phyloP scores from a whole-genome alignment of 2,797 vertebrate species.

The Sebastes itinus region DNA sequence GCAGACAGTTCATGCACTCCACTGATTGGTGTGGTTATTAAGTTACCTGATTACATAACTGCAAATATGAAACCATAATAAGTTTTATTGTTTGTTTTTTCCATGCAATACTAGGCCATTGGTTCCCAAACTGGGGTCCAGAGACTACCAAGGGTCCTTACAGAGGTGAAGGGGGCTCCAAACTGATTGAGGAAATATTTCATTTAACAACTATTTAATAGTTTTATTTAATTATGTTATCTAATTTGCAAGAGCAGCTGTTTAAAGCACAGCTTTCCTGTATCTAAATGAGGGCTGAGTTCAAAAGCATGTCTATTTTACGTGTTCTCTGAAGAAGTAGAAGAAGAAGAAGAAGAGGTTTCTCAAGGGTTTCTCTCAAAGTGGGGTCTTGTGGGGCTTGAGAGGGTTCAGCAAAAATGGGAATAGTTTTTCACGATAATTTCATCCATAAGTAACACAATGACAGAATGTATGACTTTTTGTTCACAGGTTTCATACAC shows the following conservation, averaged over 20 bases:
- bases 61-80: not conserved
- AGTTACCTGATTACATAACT: slow-evolving; percentile 19
- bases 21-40: slow-evolving; percentile 13
- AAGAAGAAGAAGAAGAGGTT: no score
- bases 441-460: no score
- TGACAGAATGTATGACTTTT: not conserved
- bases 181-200: not conserved
- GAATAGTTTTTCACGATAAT: not conserved
- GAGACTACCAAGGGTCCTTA: not conserved
- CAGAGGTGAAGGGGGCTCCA: not conserved
- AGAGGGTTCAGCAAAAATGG: no score
- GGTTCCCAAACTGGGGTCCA: not conserved
- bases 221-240: not conserved
- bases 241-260: not conserved
- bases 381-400: no score
- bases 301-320: no score
- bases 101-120: not conserved
- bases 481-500: no score
- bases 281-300: not conserved
- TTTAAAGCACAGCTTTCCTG: not conserved
- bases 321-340: not conserved
- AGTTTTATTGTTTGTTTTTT: not conserved
- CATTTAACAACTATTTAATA: not conserved
- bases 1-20: not conserved
- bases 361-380: no score